Evolutionary conservation across 2,888 invertebrate genomes (phyloP).

Genomic region (Diabrotica balteata): DNA sequence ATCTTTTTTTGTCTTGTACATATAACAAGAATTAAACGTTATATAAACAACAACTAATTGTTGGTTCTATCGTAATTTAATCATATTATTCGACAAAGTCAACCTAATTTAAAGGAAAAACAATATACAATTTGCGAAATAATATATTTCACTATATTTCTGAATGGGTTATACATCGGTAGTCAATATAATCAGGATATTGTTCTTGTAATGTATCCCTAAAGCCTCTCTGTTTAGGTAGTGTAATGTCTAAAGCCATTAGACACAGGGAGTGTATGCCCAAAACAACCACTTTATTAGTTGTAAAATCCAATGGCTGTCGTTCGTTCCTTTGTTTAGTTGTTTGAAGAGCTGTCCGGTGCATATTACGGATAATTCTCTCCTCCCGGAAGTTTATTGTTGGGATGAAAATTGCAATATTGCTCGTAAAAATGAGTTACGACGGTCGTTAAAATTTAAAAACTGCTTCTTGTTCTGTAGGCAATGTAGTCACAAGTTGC

Average conservation of each 20-base stretch:
- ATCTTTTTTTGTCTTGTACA: no score
- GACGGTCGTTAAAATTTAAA: not conserved
- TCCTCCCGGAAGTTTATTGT: constrained; percentile 1
- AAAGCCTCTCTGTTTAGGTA: not conserved
- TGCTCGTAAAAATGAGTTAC: constrained; percentile 3
- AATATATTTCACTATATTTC: no score
- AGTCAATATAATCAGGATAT: no score
- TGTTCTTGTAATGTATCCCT: not conserved
- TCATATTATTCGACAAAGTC: no score
- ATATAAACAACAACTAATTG: no score
- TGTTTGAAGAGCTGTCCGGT: constrained; percentile 11
- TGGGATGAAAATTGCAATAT: not conserved
- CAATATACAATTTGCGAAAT: no score
- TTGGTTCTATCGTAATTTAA: no score
- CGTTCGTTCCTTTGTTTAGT: constrained; percentile 13
- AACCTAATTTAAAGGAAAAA: no score
- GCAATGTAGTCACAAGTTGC: no score
- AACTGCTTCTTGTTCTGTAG: no score
- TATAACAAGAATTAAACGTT: no score
- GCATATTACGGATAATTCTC: not conserved
- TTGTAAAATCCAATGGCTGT: constrained; percentile 24
- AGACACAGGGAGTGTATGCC: constrained; percentile 14
- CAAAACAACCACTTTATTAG: constrained; percentile 25
- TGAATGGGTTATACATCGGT: no score
- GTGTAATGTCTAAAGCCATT: constrained; percentile 18